A percentile compares a stretch with the other conserved stretches of the same genome.
These are phyloP conservation scores for Morone saxatilis DNA, from an alignment of 2,113 vertebrate genomes.

Conservation along the genomic window DNA sequence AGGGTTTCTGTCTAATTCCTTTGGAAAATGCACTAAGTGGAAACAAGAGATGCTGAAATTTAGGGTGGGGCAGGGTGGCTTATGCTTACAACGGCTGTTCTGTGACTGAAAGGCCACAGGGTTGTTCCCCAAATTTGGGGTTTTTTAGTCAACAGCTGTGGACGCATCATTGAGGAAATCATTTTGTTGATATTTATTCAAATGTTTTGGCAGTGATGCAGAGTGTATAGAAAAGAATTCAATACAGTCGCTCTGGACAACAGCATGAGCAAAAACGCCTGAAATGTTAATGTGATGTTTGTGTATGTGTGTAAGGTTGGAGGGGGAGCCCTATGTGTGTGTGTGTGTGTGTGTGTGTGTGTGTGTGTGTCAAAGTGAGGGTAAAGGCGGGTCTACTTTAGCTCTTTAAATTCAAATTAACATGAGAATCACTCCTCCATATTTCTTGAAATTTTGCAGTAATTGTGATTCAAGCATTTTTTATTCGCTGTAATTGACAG, in stretches of 20 bases:
- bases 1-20: constrained; percentile 29
- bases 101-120: constrained; percentile 11
- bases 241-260: constrained; percentile 38
- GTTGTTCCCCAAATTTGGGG: constrained; percentile 20
- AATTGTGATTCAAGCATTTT: constrained; percentile 61
- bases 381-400: neutral
- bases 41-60: constrained; percentile 43
- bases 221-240: constrained; percentile 42
- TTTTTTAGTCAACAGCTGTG: constrained; percentile 28
- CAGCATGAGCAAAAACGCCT: constrained; percentile 15
- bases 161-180: constrained; percentile 30
- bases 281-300: constrained; percentile 35
- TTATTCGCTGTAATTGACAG: constrained; percentile 74
- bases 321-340: neutral
- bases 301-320: constrained; percentile 15
- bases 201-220: constrained; percentile 41
- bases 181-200: constrained; percentile 30
- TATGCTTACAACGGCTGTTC: constrained; percentile 34
- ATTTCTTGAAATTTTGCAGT: constrained; percentile 30
- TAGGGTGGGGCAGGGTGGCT: constrained; percentile 6
- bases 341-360: constrained; percentile 22
- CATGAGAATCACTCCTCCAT: constrained; percentile 7
- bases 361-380: neutral
- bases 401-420: constrained; percentile 47
- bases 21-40: constrained; percentile 47